Conservation (phyloP, 2,113 vertebrate species). For the Clarias macrocephalus region DNA sequence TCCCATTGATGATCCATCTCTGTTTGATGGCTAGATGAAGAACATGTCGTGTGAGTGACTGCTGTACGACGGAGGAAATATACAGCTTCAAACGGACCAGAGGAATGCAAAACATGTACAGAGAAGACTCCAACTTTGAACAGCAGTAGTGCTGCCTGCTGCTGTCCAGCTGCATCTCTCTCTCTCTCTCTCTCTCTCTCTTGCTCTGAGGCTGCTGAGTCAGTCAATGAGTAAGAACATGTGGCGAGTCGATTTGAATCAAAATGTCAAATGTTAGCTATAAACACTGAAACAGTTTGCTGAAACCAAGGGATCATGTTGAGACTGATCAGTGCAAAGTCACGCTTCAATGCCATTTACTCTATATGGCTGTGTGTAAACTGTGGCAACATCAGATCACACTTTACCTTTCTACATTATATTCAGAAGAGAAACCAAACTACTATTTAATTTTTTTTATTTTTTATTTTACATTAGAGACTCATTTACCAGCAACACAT, state of each 20-base stretch:
- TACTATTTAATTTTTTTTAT: neutral
- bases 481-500: no score
- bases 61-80: conserved; percentile 74
- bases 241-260: neutral
- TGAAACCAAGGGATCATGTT: neutral
- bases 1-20: conserved; percentile 71
- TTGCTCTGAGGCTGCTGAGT: conserved; percentile 8
- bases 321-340: neutral
- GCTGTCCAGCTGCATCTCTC: conserved; percentile 50
- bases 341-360: neutral
- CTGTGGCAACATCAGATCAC: neutral
- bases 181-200: neutral
- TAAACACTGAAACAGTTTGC: neutral
- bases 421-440: neutral
- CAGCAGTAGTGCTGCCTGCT: conserved; percentile 61
- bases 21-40: conserved; percentile 73
- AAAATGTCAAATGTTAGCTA: neutral
- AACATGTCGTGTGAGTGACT: conserved; percentile 76
- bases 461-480: no score
- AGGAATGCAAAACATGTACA: conserved; percentile 74
- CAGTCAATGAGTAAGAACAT: neutral
- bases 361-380: neutral
- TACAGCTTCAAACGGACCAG: conserved; percentile 68
- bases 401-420: neutral
- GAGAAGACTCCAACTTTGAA: conserved; percentile 60